Evolutionary conservation across 2,888 invertebrate genomes (phyloP).

Genomic region (Monoplex corrugatus): DNA sequence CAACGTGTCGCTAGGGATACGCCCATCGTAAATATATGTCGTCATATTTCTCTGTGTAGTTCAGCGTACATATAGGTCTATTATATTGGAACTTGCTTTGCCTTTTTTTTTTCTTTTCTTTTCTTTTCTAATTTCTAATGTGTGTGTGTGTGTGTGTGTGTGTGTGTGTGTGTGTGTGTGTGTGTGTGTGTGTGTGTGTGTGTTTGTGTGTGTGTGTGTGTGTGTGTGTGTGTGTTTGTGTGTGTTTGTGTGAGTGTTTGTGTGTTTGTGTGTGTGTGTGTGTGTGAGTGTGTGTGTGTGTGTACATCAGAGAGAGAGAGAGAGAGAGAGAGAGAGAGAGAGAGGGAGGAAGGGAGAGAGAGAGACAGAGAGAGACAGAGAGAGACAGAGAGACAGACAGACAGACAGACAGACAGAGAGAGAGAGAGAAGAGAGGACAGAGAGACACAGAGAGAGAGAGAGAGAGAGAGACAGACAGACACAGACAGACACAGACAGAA

Average conservation of each 20-base stretch:
- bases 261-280: background rate
- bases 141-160: background rate
- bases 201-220: constrained; percentile 6
- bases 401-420: background rate
- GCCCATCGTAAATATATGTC: no score
- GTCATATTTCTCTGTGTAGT: no score
- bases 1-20: no score
- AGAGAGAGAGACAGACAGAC: background rate
- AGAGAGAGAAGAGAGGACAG: background rate
- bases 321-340: no score
- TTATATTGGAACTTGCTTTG: no score
- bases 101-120: no score
- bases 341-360: no score
- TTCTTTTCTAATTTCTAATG: no score
- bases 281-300: background rate
- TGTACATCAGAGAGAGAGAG: no score
- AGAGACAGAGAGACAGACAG: background rate
- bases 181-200: no score
- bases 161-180: background rate
- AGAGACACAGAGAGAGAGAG: background rate
- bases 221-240: background rate
- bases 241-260: no score
- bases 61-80: no score
- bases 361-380: background rate
- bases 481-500: background rate